Base-by-base conservation (phyloP, 2,113 vertebrate genomes). In the Castor canadensis region DNA sequence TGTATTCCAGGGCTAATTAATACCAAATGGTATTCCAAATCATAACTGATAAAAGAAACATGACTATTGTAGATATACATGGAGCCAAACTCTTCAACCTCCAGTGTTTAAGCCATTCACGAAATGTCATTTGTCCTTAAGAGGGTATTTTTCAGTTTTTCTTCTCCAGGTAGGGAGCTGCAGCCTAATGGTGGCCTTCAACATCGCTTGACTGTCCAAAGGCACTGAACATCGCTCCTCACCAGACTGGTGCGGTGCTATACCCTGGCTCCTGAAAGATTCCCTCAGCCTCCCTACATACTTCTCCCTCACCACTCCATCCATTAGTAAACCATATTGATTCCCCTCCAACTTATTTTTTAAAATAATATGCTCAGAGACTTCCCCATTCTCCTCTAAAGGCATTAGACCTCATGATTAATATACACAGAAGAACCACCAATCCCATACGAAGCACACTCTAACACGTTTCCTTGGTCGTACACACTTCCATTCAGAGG, bases 141-240 rank as follows among this genome's bases (percentile, higher is more conserved):
- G 9, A 47, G 30, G 26, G 3, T 1, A 4, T n/a, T 60, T 24
- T 58, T 38, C 40, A 43, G 24, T 32, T 6, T 9, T 5, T 6
- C 38, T 10, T 22, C 49, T 4, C 30, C 0, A 9, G 0, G 7
- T 58, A n/a, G 66, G 5, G 0, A 1, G 4, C 17, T 11, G 24
- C 5, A 30, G 24, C 9, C 24, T 17, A 1, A 17, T 71, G 6
- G 0, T 49, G 26, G 3, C 28, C 13, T 0, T 62, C 2, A 10
- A 26, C 12, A 4, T 72, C 54, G 45, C 79, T 54, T 58, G 26
- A 35, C 2, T 47, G 20, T 54, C 3, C 1, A 9, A 9, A 49
- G 35, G 20, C 5, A 3, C 52, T 20, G 40, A 15, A 38, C 5
- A 4, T 9, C 56, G 7, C 13, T 6, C 43, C 52, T 72, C 26